Base-by-base conservation (phyloP, 2,113 vertebrate species). In the Clarias gariepinus region DNA sequence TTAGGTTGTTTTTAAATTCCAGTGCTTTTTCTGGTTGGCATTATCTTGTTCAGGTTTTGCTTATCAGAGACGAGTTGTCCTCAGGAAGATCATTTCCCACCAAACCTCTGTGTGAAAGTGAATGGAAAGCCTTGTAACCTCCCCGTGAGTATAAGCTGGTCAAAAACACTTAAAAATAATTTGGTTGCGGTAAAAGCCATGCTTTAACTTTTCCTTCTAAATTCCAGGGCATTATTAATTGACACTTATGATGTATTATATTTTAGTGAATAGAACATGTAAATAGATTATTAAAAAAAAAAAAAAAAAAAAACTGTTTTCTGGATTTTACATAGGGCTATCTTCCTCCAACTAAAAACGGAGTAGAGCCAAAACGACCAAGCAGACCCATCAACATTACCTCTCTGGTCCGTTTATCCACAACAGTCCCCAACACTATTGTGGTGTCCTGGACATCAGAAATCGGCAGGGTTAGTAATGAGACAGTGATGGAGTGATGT, bases 41-140 rank as follows among this genome's bases (percentile, higher is more conserved):
- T 11, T 86, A 36, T 60, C 15, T 25, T 87, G 86, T 94, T 90
- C 88, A 99, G 98, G 94, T 99, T 99, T 96, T 99, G 98, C 95
- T 96, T 99, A 92, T 99, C 98, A 89, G 98, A 99, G 95, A 99
- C 98, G n/a, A 99, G 98, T 94, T 99, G 98, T 95, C 97, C 98
- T 83, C 98, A 99, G 94, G 98, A 99, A 94, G 98, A 99, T 94
- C 98, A 99, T 93, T 99, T 99, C 92, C 98, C 98, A 90, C 97
- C 97, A 68, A 99, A 99, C 92, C 95, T 99, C 68, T 98, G 97
- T 90, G 98, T 99, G 90, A 99, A 99, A 96, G 97, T 99, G 52
- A 99, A 99, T 57, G 95, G 96, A 89, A 99, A 99, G 94, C 96
- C 98, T 36, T 99, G 98, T 94, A 99, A 97, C 95, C 97, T 99